Percentiles rank a stretch among this genome's conserved stretches.
phyloP scores from a whole-genome alignment of 2,888 invertebrate genomes.

The Mythimna albipuncta region DNA sequence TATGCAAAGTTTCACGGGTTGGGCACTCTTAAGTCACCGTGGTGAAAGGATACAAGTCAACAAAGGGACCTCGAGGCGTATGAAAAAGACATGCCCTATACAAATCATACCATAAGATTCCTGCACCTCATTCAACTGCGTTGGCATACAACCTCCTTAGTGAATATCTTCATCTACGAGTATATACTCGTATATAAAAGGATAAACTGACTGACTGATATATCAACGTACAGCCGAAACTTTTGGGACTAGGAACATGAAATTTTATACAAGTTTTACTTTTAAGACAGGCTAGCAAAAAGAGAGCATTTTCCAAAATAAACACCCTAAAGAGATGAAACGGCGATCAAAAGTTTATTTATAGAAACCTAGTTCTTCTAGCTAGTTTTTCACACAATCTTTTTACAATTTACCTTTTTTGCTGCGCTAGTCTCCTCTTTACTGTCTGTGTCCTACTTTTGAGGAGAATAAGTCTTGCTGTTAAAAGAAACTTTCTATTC shows the following conservation, averaged over 20 bases:
- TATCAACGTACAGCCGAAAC: too few relatives aligned
- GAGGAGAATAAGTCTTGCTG: background rate
- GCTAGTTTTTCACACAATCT: conserved; percentile 11
- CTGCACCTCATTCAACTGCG: background rate
- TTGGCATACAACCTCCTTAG: background rate
- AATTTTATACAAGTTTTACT: too few relatives aligned
- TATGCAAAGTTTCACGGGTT: too few relatives aligned
- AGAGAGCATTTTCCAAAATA: too few relatives aligned
- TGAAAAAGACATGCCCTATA: background rate
- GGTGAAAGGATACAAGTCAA: too few relatives aligned
- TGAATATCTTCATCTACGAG: background rate
- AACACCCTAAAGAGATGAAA: too few relatives aligned
- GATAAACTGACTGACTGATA: too few relatives aligned
- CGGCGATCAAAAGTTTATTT: too few relatives aligned
- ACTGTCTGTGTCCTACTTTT: conserved; percentile 5
- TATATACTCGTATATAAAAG: too few relatives aligned
- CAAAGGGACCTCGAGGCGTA: background rate
- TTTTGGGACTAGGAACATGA: too few relatives aligned
- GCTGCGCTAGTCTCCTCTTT: background rate
- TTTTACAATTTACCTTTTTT: background rate
- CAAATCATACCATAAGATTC: conserved; percentile 6
- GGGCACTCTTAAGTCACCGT: background rate
- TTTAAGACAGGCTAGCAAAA: too few relatives aligned
- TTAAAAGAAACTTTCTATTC: background rate
- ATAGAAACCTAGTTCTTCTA: too few relatives aligned